These are phyloP conservation scores for Thaumatotibia leucotreta DNA, from an alignment of 1,140 invertebrate species.

Conservation along the genomic window DNA sequence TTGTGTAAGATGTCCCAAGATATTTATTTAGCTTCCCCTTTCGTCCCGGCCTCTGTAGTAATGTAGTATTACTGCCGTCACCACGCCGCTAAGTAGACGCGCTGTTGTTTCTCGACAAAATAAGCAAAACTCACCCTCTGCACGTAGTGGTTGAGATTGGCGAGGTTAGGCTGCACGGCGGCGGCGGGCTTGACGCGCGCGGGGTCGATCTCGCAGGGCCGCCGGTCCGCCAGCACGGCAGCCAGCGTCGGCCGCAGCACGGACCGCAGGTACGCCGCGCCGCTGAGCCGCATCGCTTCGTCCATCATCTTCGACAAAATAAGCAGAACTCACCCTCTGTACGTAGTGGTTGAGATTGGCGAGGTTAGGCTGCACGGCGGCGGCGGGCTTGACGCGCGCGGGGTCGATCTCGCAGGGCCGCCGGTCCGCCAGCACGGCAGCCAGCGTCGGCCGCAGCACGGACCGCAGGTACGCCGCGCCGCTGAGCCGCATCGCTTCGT, in stretches of 20 bases:
- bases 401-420: conserved; percentile 96
- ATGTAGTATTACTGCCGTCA: conserved; percentile 64
- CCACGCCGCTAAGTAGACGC: conserved; percentile 92
- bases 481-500: conserved; percentile 94
- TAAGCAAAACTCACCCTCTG: conserved; percentile 79
- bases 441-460: conserved; percentile 89
- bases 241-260: conserved; percentile 91
- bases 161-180: conserved; percentile 86
- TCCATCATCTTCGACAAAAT: conserved; percentile 89
- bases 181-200: conserved; percentile 87
- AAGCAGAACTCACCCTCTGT: conserved; percentile 79
- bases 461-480: conserved; percentile 92
- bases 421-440: conserved; percentile 87
- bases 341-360: conserved; percentile 91
- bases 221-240: conserved; percentile 87
- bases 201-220: conserved; percentile 95
- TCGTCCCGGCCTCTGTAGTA: too few relatives aligned
- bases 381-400: conserved; percentile 86
- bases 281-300: conserved; percentile 94
- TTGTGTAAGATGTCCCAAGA: too few relatives aligned
- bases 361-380: conserved; percentile 86
- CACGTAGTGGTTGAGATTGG: conserved; percentile 90
- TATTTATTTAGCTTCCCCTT: too few relatives aligned
- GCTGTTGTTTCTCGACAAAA: conserved; percentile 93
- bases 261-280: conserved; percentile 90